Percentiles rank a stretch among this genome's conserved stretches.
These are phyloP conservation scores for Lutraria rhynchaena DNA, from an alignment of 1,140 invertebrate genomes.

Conservation along the genomic window DNA sequence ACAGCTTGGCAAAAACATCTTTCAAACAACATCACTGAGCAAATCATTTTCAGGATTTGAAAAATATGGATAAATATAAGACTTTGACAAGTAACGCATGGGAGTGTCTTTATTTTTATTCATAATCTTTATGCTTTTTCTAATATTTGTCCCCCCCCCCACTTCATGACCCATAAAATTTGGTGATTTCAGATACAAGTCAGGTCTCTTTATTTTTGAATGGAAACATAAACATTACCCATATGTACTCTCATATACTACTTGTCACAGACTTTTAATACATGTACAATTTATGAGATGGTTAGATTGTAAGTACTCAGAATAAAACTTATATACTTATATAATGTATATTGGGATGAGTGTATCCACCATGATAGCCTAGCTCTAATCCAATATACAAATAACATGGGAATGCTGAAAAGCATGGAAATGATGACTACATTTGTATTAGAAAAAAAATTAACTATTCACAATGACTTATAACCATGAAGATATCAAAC, in stretches of 20 bases:
- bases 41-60: constrained; percentile 35
- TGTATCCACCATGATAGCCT: no score
- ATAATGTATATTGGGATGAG: no score
- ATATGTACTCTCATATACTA: no score
- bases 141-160: background rate
- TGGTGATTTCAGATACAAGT: background rate
- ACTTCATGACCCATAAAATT: background rate
- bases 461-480: no score
- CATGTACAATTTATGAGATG: no score
- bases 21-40: constrained; percentile 36
- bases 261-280: no score
- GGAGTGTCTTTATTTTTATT: background rate
- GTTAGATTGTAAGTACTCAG: no score
- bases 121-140: background rate
- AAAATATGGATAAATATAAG: constrained; percentile 33
- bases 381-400: constrained; percentile 31
- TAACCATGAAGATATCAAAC: no score
- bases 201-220: background rate
- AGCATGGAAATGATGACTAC: constrained; percentile 15
- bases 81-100: constrained; percentile 20
- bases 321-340: no score
- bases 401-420: constrained; percentile 34
- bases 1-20: constrained; percentile 2
- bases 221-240: no score
- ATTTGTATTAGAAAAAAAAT: no score